Percentiles rank a stretch among this genome's conserved stretches.
phyloP scores from a whole-genome alignment of 1,140 invertebrate species.

The Drosophila sulfurigaster region DNA sequence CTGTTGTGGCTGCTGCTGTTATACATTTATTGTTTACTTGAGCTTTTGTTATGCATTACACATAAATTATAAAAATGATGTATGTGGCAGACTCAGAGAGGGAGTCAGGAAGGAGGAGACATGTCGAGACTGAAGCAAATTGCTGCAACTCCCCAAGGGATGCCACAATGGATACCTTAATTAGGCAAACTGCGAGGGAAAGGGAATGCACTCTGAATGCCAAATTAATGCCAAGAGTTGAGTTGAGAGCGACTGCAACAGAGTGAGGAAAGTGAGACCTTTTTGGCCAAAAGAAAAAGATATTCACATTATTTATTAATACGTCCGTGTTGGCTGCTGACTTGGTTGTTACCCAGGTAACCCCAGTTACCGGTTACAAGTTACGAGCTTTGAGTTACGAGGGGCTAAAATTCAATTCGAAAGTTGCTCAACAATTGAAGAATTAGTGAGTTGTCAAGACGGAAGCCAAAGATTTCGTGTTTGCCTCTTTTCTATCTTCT shows the following conservation, averaged over 20 bases:
- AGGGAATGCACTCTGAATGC: constrained; percentile 28
- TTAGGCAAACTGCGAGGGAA: constrained; percentile 23
- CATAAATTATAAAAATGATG: constrained; percentile 65
- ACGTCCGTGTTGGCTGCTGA: background rate
- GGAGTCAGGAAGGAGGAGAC: background rate
- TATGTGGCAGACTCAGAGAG: constrained; percentile 24
- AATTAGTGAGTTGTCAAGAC: constrained; percentile 54
- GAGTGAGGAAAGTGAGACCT: constrained; percentile 1
- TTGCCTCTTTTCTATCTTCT: constrained; percentile 6
- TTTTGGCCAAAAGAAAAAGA: constrained; percentile 13
- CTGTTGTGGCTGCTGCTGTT: constrained; percentile 25
- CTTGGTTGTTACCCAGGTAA: constrained; percentile 1
- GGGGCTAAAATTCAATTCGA: constrained; percentile 32
- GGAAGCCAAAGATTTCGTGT: constrained; percentile 40
- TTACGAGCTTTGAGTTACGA: constrained; percentile 11
- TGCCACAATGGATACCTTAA: constrained; percentile 50
- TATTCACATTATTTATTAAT: constrained; percentile 53
- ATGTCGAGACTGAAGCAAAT: constrained; percentile 16
- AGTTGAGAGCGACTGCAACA: constrained; percentile 12
- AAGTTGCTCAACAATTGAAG: constrained; percentile 49
- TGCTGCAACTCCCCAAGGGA: constrained; percentile 43
- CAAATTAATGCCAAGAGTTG: constrained; percentile 32
- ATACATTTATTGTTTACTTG: constrained; percentile 68
- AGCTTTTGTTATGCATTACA: constrained; percentile 62
- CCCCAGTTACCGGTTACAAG: background rate